Evolutionary conservation across 2,113 vertebrate species (phyloP).

Genomic region (Jaculus jaculus): DNA sequence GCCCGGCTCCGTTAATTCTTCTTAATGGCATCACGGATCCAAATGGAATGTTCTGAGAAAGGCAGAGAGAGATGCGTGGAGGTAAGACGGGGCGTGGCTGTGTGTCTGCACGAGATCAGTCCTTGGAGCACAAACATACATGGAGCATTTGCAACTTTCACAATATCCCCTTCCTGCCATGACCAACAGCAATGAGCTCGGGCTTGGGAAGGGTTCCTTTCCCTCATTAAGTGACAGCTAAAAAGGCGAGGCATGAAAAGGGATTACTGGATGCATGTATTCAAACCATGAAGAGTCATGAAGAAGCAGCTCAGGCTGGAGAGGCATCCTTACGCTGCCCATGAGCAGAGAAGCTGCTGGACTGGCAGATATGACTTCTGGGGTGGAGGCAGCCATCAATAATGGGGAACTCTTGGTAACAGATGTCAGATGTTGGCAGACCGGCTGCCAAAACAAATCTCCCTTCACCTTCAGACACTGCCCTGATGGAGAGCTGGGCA

Average conservation of each 20-base stretch:
- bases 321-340: slow-evolving; percentile 13
- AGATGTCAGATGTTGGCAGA: slow-evolving; percentile 75
- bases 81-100: neutral
- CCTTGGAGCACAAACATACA: neutral
- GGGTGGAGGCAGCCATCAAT: neutral
- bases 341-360: slow-evolving; percentile 39
- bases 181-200: slow-evolving; percentile 4
- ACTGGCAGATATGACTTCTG: slow-evolving; percentile 64
- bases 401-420: slow-evolving; percentile 48
- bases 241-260: slow-evolving; percentile 72
- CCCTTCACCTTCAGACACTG: slow-evolving; percentile 59
- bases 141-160: neutral
- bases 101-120: neutral
- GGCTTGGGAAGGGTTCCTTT: neutral
- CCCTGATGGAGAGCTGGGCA: slow-evolving; percentile 59
- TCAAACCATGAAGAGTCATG: slow-evolving; percentile 31
- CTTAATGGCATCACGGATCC: neutral
- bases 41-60: neutral
- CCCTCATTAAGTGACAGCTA: slow-evolving; percentile 54
- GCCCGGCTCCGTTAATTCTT: neutral
- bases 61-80: neutral
- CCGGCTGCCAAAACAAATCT: slow-evolving; percentile 69
- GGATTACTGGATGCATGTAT: slow-evolving; percentile 53
- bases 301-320: slow-evolving; percentile 7
- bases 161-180: neutral